Evolutionary conservation across 2,113 vertebrate genomes (phyloP), one percentile per base, ranked within the genome.

Genomic region (Rhineura floridana): DNA sequence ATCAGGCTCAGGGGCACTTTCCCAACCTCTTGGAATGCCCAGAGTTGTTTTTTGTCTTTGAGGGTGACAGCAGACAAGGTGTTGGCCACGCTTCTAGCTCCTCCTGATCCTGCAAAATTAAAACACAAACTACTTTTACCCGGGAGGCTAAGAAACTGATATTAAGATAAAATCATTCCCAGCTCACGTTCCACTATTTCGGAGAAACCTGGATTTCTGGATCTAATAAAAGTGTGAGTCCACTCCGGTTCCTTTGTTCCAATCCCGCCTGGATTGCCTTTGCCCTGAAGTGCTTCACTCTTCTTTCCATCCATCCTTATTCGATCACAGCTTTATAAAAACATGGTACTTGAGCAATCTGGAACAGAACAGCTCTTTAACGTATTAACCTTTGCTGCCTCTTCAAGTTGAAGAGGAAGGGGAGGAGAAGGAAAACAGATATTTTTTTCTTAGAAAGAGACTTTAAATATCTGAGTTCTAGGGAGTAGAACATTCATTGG

Each of bases 211-310:
- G 67, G 33, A 89, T 89, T 88, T 79, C 92, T 95, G 85, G 77
- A 88, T 88, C 93, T 92, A 93, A 94, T 93, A 89, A 93, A 94
- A 84, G 90, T 88, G 89, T 85, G 92, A 91, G 91, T 87, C 85
- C 67, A 80, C 87, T 75, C 83, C 90, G 91, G 91, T 88, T 65
- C 82, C 87, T 90, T 84, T 83, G 84, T 81, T 0, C 86, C 83
- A 21, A 19, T 19, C 42, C 25, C 46, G 46, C 46, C 88, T 9
- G 36, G 39, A 69, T 44, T 89, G 65, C 4, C 13, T 33, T 30
- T 44, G 52, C n/a, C 70, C 42, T 1, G 80, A 52, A 46, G 83
- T 46, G 48, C 73, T 90, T 72, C 79, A 48, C 0, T 42, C 84
- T 76, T 86, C 62, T 73, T 86, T 42, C 8, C 21, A 19, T 65